A percentile compares a stretch with the other conserved stretches of the same genome.
Evolutionary conservation across 1,140 invertebrate species (phyloP).

Genomic region (Eriocheir sinensis): DNA sequence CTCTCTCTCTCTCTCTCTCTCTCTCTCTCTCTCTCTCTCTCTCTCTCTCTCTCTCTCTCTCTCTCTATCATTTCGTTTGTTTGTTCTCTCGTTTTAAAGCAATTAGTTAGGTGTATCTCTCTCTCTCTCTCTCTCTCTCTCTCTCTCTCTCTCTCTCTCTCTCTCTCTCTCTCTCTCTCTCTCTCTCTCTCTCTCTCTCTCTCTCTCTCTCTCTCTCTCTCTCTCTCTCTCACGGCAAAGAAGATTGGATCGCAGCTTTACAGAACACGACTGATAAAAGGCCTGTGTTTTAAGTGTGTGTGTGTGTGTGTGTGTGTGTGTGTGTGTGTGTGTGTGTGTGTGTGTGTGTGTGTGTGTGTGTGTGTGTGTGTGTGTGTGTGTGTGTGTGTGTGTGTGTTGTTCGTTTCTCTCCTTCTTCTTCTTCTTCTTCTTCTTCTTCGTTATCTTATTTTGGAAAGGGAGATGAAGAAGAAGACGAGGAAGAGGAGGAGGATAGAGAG

Average conservation of each 20-base stretch:
- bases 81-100: too few species aligned
- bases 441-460: neutral
- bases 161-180: neutral
- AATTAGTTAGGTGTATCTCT: neutral
- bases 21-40: neutral
- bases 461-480: too few species aligned
- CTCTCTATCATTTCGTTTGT: too few species aligned
- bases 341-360: neutral
- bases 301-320: neutral
- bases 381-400: neutral
- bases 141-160: neutral
- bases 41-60: neutral
- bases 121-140: neutral
- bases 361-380: too few species aligned
- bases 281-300: neutral
- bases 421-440: neutral
- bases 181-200: neutral
- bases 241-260: neutral
- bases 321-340: constrained; percentile 25
- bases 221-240: neutral
- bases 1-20: neutral
- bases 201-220: too few species aligned
- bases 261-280: too few species aligned
- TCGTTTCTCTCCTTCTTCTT: neutral
- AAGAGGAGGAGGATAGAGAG: neutral